Conservation (phyloP, 2,113 vertebrate genomes). For the Zeus faber region DNA sequence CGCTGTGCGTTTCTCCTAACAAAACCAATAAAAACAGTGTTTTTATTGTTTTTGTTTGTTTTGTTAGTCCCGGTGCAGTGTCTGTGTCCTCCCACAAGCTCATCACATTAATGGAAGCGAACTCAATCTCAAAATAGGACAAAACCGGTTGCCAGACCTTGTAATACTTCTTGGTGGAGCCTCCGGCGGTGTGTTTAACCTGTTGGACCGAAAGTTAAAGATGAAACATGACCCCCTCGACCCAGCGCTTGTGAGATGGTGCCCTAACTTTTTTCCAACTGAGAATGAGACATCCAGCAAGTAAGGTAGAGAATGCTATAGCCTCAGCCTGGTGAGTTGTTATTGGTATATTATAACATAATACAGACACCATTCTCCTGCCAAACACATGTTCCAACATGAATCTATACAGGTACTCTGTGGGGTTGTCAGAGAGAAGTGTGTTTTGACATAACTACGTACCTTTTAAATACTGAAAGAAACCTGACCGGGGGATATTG, state of each 20-base stretch:
- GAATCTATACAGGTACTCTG: conserved; percentile 9
- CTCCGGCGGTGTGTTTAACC: not conserved
- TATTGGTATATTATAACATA: conserved; percentile 7
- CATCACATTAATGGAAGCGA: not conserved
- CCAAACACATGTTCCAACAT: not conserved
- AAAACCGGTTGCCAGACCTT: conserved; percentile 8
- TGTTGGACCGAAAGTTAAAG: conserved; percentile 3
- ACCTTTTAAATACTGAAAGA: conserved; percentile 1
- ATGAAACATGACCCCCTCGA: conserved; percentile 4
- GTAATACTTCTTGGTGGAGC: not conserved
- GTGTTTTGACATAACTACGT: conserved; percentile 4
- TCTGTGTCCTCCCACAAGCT: too few relatives aligned
- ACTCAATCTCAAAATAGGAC: conserved; percentile 1
- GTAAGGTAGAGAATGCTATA: too few relatives aligned
- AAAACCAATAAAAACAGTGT: too few relatives aligned
- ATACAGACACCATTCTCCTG: not conserved
- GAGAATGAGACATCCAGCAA: not conserved
- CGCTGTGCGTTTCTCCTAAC: too few relatives aligned
- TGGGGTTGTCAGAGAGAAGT: too few relatives aligned
- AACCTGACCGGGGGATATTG: not conserved
- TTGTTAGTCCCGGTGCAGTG: too few relatives aligned
- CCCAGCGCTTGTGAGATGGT: conserved; percentile 4
- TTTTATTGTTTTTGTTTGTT: too few relatives aligned
- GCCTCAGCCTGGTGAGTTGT: too few relatives aligned
- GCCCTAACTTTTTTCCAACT: not conserved